Percentiles rank a stretch among this genome's conserved stretches.
Evolutionary conservation across 2,113 vertebrate genomes (phyloP).

Genomic region (Nibea coibor): DNA sequence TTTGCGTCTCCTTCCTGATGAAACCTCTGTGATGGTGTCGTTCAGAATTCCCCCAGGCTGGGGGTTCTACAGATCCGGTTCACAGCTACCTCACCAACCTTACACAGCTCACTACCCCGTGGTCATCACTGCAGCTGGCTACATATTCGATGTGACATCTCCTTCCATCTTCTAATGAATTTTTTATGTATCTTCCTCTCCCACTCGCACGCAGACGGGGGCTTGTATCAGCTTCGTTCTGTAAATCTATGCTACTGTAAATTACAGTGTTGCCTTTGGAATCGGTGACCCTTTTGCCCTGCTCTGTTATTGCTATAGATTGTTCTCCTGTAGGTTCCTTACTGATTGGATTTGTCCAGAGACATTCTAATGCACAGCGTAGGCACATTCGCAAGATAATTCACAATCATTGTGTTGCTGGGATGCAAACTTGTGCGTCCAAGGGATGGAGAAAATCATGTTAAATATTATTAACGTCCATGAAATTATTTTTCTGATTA

Average conservation of each 20-base stretch:
- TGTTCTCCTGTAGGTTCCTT: neutral
- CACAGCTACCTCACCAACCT: constrained; percentile 54
- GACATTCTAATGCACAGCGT: neutral
- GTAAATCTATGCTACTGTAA: constrained; percentile 52
- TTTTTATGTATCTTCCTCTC: constrained; percentile 81
- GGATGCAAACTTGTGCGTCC: neutral
- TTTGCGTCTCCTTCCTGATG: neutral
- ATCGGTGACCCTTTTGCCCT: constrained; percentile 21
- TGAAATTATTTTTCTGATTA: constrained; percentile 36
- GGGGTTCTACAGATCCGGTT: constrained; percentile 26
- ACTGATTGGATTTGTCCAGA: constrained; percentile 22
- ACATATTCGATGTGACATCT: constrained; percentile 84
- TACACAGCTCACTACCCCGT: constrained; percentile 68
- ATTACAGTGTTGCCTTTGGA: constrained; percentile 43
- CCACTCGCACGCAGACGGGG: constrained; percentile 58
- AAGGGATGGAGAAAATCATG: neutral
- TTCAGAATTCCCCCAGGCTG: constrained; percentile 48
- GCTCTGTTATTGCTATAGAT: constrained; percentile 5
- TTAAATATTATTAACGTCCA: constrained; percentile 8
- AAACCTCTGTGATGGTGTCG: neutral
- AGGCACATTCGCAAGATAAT: neutral
- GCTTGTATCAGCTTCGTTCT: constrained; percentile 33
- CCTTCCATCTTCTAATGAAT: constrained; percentile 83
- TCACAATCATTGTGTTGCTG: neutral
- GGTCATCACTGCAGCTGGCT: constrained; percentile 76